A percentile compares a stretch with the other conserved stretches of the same genome.
These are phyloP conservation scores for Neodiprion virginianus DNA, from an alignment of 1,140 invertebrate species.

Conservation along the genomic window DNA sequence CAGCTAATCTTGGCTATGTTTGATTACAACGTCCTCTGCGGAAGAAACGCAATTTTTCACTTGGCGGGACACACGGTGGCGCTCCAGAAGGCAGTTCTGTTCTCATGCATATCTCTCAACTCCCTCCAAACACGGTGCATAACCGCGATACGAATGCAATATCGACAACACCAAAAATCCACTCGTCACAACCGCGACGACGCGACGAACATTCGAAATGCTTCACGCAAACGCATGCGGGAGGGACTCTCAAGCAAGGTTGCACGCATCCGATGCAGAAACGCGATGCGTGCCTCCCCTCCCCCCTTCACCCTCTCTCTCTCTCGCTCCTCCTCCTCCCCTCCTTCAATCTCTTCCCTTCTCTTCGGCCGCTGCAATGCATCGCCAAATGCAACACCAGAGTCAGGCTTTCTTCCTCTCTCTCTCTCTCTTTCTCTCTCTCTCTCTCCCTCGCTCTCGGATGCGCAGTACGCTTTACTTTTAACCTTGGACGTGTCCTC, in stretches of 20 bases:
- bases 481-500: conserved; percentile 46
- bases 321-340: conserved; percentile 10
- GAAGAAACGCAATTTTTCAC: no score
- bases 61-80: no score
- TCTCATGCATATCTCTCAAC: no score
- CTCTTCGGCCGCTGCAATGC: background rate
- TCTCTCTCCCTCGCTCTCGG: conserved; percentile 27
- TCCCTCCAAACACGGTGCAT: no score
- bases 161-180: background rate
- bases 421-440: background rate
- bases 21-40: no score
- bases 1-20: no score
- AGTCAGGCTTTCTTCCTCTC: background rate
- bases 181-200: no score
- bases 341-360: background rate
- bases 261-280: background rate
- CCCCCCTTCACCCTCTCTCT: background rate
- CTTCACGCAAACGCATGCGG: background rate
- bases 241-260: background rate
- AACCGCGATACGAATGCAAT: background rate
- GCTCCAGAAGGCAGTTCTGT: no score
- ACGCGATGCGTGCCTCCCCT: background rate
- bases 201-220: background rate
- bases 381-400: background rate
- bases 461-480: conserved; percentile 34